A percentile compares a stretch with the other conserved stretches of the same genome.
These are phyloP conservation scores for Crotalus helleri DNA, from an alignment of 2,113 vertebrate genomes.

Conservation along the genomic window DNA sequence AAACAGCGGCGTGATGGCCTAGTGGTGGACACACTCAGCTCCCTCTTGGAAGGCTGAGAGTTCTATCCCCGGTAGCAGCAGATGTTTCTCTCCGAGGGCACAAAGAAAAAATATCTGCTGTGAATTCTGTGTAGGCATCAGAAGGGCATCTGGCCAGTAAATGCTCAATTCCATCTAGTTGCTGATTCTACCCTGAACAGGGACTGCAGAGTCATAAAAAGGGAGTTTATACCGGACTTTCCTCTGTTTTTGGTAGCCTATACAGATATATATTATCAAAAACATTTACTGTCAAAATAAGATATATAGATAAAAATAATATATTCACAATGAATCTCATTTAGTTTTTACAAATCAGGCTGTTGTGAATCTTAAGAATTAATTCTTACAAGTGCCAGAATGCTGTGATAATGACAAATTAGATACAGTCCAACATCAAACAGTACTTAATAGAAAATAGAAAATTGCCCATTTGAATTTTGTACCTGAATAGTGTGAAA, in stretches of 20 bases:
- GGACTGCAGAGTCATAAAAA: not conserved
- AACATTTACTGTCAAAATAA: not conserved
- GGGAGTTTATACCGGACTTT: not conserved
- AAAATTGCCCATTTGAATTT: not conserved
- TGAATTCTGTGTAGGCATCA: not conserved
- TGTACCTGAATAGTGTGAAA: not conserved
- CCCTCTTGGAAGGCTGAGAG: not conserved
- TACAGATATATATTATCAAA: not conserved
- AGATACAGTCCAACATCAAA: not conserved
- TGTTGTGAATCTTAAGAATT: not conserved
- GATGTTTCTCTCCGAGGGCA: not conserved
- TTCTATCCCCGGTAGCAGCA: not conserved
- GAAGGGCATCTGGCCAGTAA: not conserved
- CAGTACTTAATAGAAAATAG: not conserved
- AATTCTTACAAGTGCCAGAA: not conserved
- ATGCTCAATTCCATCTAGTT: not conserved
- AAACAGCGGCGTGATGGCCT: not conserved
- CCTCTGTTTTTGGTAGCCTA: not conserved
- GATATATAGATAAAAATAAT: not conserved
- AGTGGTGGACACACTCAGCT: not conserved
- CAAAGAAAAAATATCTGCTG: not conserved
- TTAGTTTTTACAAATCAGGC: not conserved
- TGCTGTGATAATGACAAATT: not conserved
- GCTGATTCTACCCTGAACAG: not conserved
- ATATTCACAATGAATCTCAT: not conserved